Conservation (phyloP, 2,113 vertebrate species). For the Macrotus californicus region DNA sequence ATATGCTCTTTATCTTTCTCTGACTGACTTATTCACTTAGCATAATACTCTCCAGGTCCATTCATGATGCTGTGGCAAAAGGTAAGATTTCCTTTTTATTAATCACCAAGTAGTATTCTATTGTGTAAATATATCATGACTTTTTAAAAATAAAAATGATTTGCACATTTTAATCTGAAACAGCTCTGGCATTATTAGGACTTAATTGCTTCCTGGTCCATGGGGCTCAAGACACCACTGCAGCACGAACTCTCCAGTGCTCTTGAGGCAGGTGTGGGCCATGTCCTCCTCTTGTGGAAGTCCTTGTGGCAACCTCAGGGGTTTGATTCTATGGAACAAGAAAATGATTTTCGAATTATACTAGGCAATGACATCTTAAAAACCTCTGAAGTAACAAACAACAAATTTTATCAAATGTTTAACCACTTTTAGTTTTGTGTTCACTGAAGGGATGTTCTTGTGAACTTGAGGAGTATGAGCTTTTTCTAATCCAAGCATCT, state of each 20-base stretch:
- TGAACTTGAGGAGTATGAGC: conserved; percentile 87
- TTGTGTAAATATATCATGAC: too few species aligned
- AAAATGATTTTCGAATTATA: conserved; percentile 51
- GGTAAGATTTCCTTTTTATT: too few species aligned
- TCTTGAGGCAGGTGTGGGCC: conserved; percentile 80
- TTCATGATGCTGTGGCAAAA: too few species aligned
- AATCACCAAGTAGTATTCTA: too few species aligned
- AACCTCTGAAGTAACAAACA: conserved; percentile 2
- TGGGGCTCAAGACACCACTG: conserved; percentile 76
- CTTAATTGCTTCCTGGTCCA: too few species aligned
- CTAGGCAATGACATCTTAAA: background rate
- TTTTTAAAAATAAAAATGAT: too few species aligned
- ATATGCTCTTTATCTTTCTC: too few species aligned
- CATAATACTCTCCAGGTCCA: too few species aligned
- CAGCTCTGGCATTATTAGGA: too few species aligned
- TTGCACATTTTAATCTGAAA: too few species aligned
- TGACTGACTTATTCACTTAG: too few species aligned
- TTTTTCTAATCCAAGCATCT: too few species aligned
- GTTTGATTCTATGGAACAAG: conserved; percentile 84
- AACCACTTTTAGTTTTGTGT: conserved; percentile 88
- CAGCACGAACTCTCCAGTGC: conserved; percentile 89
- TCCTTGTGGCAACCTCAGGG: conserved; percentile 89
- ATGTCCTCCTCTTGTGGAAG: conserved; percentile 91
- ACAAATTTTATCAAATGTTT: conserved; percentile 96
- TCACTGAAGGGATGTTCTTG: conserved; percentile 95